Base-by-base conservation (phyloP, 2,888 invertebrate genomes). In the Leucozona laternaria region DNA sequence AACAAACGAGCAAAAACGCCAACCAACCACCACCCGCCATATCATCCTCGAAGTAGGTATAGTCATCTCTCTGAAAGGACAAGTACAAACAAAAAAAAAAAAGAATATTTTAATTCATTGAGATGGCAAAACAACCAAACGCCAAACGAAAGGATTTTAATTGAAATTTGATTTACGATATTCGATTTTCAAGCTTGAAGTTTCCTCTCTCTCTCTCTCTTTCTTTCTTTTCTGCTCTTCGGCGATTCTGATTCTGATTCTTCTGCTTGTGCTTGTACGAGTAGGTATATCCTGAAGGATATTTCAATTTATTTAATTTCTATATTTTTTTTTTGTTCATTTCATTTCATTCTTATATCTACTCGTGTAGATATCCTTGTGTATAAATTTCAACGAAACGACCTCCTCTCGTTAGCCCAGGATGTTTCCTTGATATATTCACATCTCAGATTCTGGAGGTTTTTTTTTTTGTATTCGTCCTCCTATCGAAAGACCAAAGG, bases 81-180 rank as follows among this genome's bases (percentile, higher is more conserved):
- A 40, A 17, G 17, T 57, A 31, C 55, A 57, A 57, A 57, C n/a
- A 55, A 22, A 28, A 25, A 58, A n/a, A 22, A 68, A 37, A 34
- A 71, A 79, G 71, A 53, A 86, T 82, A 86, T 86, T 75, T 82
- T 82, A 86, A 86, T 86, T 86, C 75, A 82, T 86, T 75, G 82
- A 75, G 81, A 81, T 78, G 81, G 64, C 58, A 78, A 82, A 82
- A 75, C 86, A 86, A 71, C 73, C 82, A 86, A 77, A 75, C 70
- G 73, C 78, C 78, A 70, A 62, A 64, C 84, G 79, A 88, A 83
- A 79, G 85, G 88, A 88, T 88, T 89, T 89, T 89, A 89, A 89
- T 89, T 89, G 89, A 89, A 89, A 88, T 89, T 89, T 89, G 89
- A 89, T 89, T 89, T 89, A 89, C 88, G 89, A 88, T 85, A 83